Evolutionary conservation across 2,888 invertebrate genomes (phyloP).

Genomic region (Petrolisthes manimaculis): DNA sequence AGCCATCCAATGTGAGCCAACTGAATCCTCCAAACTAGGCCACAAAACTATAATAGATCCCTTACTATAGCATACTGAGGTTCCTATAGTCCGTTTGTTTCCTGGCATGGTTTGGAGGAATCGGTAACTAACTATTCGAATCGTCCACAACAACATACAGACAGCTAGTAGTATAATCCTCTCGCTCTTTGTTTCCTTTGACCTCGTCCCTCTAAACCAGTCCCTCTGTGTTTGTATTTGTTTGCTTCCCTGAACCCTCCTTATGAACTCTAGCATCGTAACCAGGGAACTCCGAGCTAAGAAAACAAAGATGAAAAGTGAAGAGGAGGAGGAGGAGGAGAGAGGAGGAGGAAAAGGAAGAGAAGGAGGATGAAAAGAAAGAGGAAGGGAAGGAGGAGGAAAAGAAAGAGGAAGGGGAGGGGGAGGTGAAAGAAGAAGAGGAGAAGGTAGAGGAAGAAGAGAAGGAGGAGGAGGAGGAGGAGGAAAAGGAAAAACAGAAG

Average conservation of each 20-base stretch:
- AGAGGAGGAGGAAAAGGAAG: not conserved
- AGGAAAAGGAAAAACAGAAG: not conserved
- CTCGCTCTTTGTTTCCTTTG: not conserved
- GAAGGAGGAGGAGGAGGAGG: not conserved
- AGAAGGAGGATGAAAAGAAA: not conserved
- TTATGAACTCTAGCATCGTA: not conserved
- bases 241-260: not conserved
- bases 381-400: too few relatives aligned
- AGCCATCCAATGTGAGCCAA: too few relatives aligned
- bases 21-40: too few relatives aligned
- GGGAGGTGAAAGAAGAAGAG: not conserved
- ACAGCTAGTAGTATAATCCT: not conserved
- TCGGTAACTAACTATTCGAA: too few relatives aligned
- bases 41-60: too few relatives aligned
- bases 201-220: not conserved
- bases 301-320: not conserved
- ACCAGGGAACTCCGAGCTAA: not conserved
- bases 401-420: not conserved
- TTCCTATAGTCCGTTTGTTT: too few relatives aligned
- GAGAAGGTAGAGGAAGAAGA: not conserved
- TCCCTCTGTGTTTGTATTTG: not conserved
- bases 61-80: too few relatives aligned
- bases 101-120: too few relatives aligned
- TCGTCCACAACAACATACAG: too few relatives aligned
- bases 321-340: slow-evolving; percentile 7